These are phyloP conservation scores for Zaprionus ornatus DNA, from an alignment of 1,140 invertebrate species.

Conservation along the genomic window DNA sequence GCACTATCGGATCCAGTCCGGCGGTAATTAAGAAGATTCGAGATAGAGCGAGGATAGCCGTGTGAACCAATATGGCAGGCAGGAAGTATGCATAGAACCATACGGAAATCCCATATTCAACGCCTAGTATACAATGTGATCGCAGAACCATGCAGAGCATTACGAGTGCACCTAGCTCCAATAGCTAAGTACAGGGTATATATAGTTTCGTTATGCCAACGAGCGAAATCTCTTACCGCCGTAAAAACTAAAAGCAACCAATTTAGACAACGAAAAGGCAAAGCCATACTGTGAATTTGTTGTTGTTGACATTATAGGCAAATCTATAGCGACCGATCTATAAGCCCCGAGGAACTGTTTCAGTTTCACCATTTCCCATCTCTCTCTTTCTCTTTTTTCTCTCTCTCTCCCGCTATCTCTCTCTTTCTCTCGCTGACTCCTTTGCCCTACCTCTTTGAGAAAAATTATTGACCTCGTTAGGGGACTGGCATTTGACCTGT, in stretches of 20 bases:
- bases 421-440: neutral
- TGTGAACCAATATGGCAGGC: slow-evolving; percentile 40
- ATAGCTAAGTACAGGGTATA: slow-evolving; percentile 31
- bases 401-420: neutral
- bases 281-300: slow-evolving; percentile 48
- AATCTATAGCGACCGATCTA: slow-evolving; percentile 35
- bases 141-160: slow-evolving; percentile 24
- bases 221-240: slow-evolving; percentile 46
- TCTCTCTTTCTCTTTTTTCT: too few relatives aligned
- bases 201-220: neutral
- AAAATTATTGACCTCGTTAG: slow-evolving; percentile 38
- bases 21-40: slow-evolving; percentile 47
- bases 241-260: slow-evolving; percentile 31
- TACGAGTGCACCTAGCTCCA: slow-evolving; percentile 41
- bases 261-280: slow-evolving; percentile 41
- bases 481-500: slow-evolving; percentile 41
- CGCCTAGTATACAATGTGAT: slow-evolving; percentile 49
- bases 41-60: slow-evolving; percentile 19
- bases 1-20: slow-evolving; percentile 68
- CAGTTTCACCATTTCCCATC: neutral
- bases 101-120: slow-evolving; percentile 54
- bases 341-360: slow-evolving; percentile 1
- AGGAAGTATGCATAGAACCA: slow-evolving; percentile 38
- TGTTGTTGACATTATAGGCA: slow-evolving; percentile 57
- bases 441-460: neutral